Evolutionary conservation across 2,888 invertebrate species (phyloP), one percentile per base, ranked within the genome.

Genomic region (Lysandra coridon): DNA sequence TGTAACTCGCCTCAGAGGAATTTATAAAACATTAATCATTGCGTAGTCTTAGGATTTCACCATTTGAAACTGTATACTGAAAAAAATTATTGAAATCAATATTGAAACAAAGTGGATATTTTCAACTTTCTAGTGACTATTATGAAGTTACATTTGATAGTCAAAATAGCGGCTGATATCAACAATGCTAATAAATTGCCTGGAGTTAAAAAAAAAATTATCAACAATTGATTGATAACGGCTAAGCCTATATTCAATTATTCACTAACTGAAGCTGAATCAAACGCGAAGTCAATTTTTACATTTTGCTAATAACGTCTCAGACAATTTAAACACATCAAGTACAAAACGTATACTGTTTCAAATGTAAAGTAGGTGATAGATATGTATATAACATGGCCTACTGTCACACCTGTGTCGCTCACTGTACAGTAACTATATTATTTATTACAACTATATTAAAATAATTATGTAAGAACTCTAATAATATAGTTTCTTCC

Each of bases 361-460:
- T 86, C 85, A 80, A 84, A 85, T 83, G 82, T 82, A 84, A 83
- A 82, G 85, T 88, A 89, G 87, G 85, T 87, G 85, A 83, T 82
- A 80, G 86, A 85, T 83, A 83, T 92, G 91, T 92, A 92, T 85
- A 91, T 92, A 92, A 87, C 85, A 76, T 76, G 87, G 88, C 90
- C 89, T 90, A 89, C 87, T 89, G 62, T 79, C 88, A 91, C 92
- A 92, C 92, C 92, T 92, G 92, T 90, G 91, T 91, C 91, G 92
- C 93, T 92, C 92, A 93, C 86, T 92, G 91, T 92, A 91, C 88
- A 91, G 89, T 86, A 86, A 87, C 85, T 86, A 83, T 85, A 84
- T 82, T 85, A 84, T 84, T 86, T 82, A 81, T 40, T 79, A 62
- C 74, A 82, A 79, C 69, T 80, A 78, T 81, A 79, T 64, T 80